phyloP scores from a whole-genome alignment of 1,140 invertebrate species.

The Drosophila sucinea region DNA sequence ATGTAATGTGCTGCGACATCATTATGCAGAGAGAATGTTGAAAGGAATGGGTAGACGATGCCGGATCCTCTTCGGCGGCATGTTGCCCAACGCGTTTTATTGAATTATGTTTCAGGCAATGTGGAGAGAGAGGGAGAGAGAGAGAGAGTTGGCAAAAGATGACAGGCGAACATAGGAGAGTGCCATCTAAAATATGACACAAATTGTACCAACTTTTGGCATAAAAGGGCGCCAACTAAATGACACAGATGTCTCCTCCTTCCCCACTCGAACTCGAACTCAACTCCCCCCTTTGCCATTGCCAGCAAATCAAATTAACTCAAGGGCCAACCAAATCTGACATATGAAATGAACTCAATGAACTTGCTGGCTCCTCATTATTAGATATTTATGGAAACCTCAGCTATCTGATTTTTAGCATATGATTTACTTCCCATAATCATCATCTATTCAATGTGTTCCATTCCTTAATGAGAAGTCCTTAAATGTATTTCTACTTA shows the following conservation, averaged over 20 bases:
- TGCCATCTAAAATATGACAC: slow-evolving; percentile 67
- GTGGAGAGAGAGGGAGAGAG: neutral
- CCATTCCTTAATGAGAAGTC: too few species aligned
- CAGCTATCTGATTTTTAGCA: too few species aligned
- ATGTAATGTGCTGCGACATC: slow-evolving; percentile 81
- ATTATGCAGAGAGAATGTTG: slow-evolving; percentile 62
- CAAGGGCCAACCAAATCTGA: too few species aligned
- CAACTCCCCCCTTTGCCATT: neutral
- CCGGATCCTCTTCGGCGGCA: slow-evolving; percentile 17
- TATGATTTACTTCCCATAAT: too few species aligned
- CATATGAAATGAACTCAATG: too few species aligned
- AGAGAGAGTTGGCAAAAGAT: neutral
- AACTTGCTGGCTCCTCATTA: too few species aligned
- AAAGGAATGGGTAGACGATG: neutral
- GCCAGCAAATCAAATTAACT: too few species aligned
- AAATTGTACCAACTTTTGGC: slow-evolving; percentile 60
- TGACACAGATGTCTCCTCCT: slow-evolving; percentile 23
- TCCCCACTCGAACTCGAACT: neutral
- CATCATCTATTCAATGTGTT: too few species aligned
- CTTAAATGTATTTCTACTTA: too few species aligned
- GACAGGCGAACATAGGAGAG: slow-evolving; percentile 15
- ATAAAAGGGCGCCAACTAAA: slow-evolving; percentile 39
- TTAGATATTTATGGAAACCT: too few species aligned
- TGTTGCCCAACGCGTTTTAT: slow-evolving; percentile 56
- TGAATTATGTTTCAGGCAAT: slow-evolving; percentile 64